phyloP scores from a whole-genome alignment of 1,140 invertebrate genomes.

The Bombus haemorrhoidalis region DNA sequence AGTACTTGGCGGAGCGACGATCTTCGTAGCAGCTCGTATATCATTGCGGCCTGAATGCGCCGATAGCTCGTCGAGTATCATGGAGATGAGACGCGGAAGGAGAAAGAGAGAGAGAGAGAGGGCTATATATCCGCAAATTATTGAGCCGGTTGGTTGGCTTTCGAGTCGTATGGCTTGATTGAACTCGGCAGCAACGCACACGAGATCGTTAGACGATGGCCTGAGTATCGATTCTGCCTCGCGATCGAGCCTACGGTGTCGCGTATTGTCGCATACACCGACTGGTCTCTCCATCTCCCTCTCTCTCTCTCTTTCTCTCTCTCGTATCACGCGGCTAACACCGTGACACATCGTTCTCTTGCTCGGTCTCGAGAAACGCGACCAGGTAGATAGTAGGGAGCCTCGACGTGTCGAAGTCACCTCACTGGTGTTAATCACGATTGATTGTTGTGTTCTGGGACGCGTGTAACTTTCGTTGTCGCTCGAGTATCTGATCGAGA shows the following conservation, averaged over 20 bases:
- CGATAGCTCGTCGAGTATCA: slow-evolving; percentile 33
- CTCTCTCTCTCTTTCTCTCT: not conserved
- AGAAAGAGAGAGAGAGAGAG: not conserved
- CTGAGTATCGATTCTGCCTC: slow-evolving; percentile 21
- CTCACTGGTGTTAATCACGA: not conserved
- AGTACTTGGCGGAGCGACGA: not conserved
- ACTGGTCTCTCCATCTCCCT: not conserved
- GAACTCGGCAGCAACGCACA: slow-evolving; percentile 24
- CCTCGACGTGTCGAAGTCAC: not conserved
- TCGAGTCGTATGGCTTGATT: slow-evolving; percentile 32
- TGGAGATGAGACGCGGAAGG: slow-evolving; percentile 19
- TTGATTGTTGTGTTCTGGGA: not conserved
- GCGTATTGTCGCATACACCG: not conserved
- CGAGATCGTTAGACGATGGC: slow-evolving; percentile 18
- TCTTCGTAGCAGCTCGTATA: slow-evolving; percentile 6
- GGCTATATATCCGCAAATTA: slow-evolving; percentile 23
- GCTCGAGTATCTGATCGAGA: too few species aligned
- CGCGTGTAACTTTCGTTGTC: not conserved
- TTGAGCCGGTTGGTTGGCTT: slow-evolving; percentile 36
- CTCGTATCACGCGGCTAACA: not conserved
- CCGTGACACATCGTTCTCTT: slow-evolving; percentile 6
- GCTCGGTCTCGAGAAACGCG: not conserved
- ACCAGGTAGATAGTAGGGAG: too few species aligned
- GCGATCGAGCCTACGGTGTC: not conserved
- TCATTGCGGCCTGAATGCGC: slow-evolving; percentile 28